These are phyloP conservation scores for Heliconius hewitsoni DNA, from an alignment of 1,140 invertebrate genomes.

Conservation along the genomic window DNA sequence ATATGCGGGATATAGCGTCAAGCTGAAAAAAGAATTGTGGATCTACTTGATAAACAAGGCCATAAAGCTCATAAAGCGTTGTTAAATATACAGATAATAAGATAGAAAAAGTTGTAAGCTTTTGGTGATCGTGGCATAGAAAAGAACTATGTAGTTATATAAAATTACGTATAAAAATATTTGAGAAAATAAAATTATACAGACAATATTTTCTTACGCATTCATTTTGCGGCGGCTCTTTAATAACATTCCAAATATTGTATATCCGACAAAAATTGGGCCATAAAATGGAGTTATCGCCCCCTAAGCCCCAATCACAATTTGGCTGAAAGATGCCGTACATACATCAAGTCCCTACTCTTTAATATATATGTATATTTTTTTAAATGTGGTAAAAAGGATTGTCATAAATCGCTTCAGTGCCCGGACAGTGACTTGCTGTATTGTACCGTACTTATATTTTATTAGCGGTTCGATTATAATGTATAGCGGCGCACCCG, in stretches of 20 bases:
- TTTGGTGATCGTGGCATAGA: too few relatives aligned
- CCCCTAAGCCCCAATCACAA: slow-evolving; percentile 72
- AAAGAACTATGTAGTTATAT: too few relatives aligned
- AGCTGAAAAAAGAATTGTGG: too few relatives aligned
- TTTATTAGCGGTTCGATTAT: slow-evolving; percentile 45
- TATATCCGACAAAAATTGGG: slow-evolving; percentile 71
- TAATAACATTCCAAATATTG: slow-evolving; percentile 66
- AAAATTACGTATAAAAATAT: neutral
- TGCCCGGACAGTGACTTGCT: slow-evolving; percentile 35
- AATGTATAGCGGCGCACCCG: slow-evolving; percentile 20
- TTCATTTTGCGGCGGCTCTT: neutral
- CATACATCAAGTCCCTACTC: slow-evolving; percentile 41
- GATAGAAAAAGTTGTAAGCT: neutral
- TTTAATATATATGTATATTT: slow-evolving; percentile 42
- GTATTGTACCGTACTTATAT: slow-evolving; percentile 43
- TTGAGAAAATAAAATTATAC: neutral
- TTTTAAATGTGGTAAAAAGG: slow-evolving; percentile 60
- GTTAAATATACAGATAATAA: neutral
- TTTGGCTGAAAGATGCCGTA: slow-evolving; percentile 46
- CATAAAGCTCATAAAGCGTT: neutral
- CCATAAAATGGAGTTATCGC: slow-evolving; percentile 71
- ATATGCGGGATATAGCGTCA: too few relatives aligned
- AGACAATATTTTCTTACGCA: slow-evolving; percentile 2
- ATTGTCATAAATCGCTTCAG: slow-evolving; percentile 58
- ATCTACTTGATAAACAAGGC: neutral